phyloP scores from a whole-genome alignment of 2,888 invertebrate genomes.

The Heliconius ethilla region DNA sequence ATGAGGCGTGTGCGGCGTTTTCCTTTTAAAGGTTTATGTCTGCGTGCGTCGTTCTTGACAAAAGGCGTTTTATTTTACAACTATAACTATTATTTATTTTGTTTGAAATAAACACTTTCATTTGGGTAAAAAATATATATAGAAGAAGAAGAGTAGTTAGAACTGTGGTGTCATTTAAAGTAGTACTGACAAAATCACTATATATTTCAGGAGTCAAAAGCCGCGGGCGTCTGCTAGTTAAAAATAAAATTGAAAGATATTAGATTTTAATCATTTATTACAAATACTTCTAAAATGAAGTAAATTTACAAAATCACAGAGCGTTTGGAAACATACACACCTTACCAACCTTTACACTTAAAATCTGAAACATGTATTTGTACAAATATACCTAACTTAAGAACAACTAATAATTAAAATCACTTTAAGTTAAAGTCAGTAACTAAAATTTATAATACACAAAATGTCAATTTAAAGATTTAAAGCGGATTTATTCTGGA shows the following conservation, averaged over 20 bases:
- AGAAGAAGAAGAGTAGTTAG: too few species aligned
- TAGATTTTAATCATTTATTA: constrained; percentile 36
- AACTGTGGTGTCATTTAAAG: too few species aligned
- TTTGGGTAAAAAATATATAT: too few species aligned
- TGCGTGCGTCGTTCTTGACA: too few species aligned
- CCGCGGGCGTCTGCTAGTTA: not conserved
- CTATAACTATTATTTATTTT: too few species aligned
- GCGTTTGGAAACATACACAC: constrained; percentile 29
- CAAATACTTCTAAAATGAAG: constrained; percentile 52
- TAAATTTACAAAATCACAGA: constrained; percentile 51
- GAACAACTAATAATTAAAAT: constrained; percentile 7
- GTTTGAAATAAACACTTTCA: too few species aligned
- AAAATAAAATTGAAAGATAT: constrained; percentile 24
- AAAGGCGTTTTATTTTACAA: too few species aligned
- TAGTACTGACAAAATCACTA: too few species aligned
- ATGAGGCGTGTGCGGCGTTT: too few species aligned
- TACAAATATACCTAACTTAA: constrained; percentile 17
- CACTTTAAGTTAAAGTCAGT: constrained; percentile 1
- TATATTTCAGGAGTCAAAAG: too few species aligned
- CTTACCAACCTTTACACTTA: constrained; percentile 28
- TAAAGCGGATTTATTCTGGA: constrained; percentile 44
- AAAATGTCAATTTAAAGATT: constrained; percentile 9
- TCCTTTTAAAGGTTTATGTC: too few species aligned
- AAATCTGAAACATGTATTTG: constrained; percentile 20
- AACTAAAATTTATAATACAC: constrained; percentile 12